These are phyloP conservation scores for Triplophysa siluroides DNA, from an alignment of 2,113 vertebrate species.

Conservation along the genomic window DNA sequence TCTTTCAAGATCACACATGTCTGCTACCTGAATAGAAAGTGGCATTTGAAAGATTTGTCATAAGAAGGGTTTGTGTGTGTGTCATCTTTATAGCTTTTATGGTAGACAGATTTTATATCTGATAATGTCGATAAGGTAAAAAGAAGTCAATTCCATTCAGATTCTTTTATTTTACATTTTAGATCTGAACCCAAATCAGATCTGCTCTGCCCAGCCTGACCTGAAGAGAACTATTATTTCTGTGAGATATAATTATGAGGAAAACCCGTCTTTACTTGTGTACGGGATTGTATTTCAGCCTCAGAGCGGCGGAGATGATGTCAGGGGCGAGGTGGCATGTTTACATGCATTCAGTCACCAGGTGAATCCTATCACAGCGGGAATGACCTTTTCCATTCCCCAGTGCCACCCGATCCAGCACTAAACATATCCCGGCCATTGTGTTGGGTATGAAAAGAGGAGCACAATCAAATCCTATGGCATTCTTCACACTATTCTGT, in stretches of 20 bases:
- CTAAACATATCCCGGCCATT: slow-evolving; percentile 46
- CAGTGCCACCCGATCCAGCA: slow-evolving; percentile 51
- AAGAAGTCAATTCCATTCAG: too few relatives aligned
- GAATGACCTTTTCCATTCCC: slow-evolving; percentile 51
- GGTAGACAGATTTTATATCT: too few relatives aligned
- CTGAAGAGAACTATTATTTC: slow-evolving; percentile 26
- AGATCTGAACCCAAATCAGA: slow-evolving; percentile 44
- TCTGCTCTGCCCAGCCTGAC: slow-evolving; percentile 47
- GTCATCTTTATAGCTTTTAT: too few relatives aligned
- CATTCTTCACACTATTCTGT: slow-evolving; percentile 50
- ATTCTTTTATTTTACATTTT: too few relatives aligned
- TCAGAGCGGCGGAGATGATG: slow-evolving; percentile 46
- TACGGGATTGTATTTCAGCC: slow-evolving; percentile 50
- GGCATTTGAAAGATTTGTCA: neutral
- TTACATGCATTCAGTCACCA: slow-evolving; percentile 50
- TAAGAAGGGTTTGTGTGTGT: neutral
- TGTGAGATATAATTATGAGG: slow-evolving; percentile 34
- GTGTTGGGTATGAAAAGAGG: slow-evolving; percentile 44
- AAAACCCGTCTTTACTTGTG: slow-evolving; percentile 22
- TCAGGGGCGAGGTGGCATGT: slow-evolving; percentile 37
- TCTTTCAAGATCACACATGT: slow-evolving; percentile 54
- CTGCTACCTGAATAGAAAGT: slow-evolving; percentile 9
- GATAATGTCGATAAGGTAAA: too few relatives aligned
- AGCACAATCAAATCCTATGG: slow-evolving; percentile 32
- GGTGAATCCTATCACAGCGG: slow-evolving; percentile 44